Evolutionary conservation across 2,113 vertebrate species (phyloP).

Genomic region (Antechinus stuartii): DNA sequence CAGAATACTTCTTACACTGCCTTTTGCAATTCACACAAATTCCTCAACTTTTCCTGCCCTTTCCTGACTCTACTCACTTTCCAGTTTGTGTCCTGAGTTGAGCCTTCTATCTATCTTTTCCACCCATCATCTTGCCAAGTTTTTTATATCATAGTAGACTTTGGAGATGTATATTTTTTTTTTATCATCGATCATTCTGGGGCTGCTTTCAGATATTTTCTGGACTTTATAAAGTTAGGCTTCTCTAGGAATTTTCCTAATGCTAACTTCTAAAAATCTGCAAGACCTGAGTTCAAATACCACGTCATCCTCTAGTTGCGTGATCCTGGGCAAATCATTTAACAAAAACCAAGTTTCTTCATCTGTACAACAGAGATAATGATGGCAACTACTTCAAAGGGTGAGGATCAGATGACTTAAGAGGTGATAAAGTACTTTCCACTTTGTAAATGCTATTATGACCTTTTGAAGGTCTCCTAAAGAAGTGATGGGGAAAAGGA

Average conservation of each 20-base stretch:
- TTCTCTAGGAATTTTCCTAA: background rate
- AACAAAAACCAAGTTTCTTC: background rate
- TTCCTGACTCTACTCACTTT: background rate
- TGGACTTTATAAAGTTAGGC: background rate
- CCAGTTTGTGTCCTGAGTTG: background rate
- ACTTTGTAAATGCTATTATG: background rate
- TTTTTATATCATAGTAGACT: background rate
- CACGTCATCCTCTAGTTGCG: background rate
- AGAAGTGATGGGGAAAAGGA: background rate
- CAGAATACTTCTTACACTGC: background rate
- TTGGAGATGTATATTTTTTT: background rate
- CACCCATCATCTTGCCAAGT: background rate
- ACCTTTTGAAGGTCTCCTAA: background rate
- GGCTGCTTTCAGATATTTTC: background rate
- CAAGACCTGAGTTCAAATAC: background rate
- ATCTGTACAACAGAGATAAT: background rate
- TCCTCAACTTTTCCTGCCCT: background rate
- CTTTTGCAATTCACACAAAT: background rate
- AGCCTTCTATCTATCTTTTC: background rate
- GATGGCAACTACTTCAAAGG: background rate
- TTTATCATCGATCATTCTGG: background rate
- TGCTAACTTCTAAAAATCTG: background rate
- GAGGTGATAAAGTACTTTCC: background rate
- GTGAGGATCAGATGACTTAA: background rate
- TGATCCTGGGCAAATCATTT: background rate